Base-by-base conservation (phyloP, 2,888 invertebrate genomes). In the Volucella bombylans region DNA sequence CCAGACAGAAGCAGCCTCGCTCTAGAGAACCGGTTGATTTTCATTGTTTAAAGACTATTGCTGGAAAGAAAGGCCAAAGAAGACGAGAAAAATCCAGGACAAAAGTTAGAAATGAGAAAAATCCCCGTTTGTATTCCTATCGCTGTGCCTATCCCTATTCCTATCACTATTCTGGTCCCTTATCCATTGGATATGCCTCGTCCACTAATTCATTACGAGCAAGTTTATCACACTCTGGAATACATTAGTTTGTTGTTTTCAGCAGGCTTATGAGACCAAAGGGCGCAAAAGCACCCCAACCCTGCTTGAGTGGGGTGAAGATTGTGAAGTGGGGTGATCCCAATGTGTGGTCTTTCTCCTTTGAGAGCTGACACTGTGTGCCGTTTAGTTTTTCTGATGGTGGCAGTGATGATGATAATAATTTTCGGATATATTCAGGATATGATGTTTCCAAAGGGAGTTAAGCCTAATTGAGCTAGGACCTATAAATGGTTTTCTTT, bases 191-290 rank as follows among this genome's bases (percentile, higher is more conserved):
- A 85, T 77, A 85, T 85, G 76, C 57, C 81, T 81, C 81, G 85
- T 85, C 85, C 76, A 81, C 85, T 85, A 85, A 85, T 85, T 85
- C 81, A 85, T 85, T 85, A 85, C 72, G 85, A 85, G 81, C 61
- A 81, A 85, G 81, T 85, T 85, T 85, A 85, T 85, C 85, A 85
- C 85, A 85, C 85, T 81, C 85, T 77, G 81, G 85, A 85, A 85
- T 81, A 85, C 85, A 85, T 85, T 81, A 85, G 81, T 81, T 85
- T 81, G 81, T 81, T 85, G 85, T 85, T 85, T 81, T 85, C 81
- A 81, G 77, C 81, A 81, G 81, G 61, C 76, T 71, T 74, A 45
- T 55, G 76, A 68, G 81, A 72, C 72, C 65, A 39, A 10, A 10
- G 38, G 45, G n/a, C 47, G 49, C 14, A 43, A 55, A 15, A 39